Evolutionary conservation across 2,113 vertebrate species (phyloP).

Genomic region (Gavialis gangeticus): DNA sequence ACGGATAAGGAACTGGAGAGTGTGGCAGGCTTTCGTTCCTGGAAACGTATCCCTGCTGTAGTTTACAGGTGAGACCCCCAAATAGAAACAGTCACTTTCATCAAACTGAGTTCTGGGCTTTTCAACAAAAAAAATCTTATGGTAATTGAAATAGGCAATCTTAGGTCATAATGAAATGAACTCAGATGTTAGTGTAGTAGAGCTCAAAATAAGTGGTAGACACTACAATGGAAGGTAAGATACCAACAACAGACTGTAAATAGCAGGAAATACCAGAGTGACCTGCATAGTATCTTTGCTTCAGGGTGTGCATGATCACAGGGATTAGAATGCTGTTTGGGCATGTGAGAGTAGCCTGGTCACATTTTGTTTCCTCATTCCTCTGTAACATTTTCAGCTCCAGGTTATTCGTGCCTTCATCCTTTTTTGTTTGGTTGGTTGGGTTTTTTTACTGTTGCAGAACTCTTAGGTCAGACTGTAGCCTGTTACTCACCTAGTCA

Average conservation of each 20-base stretch:
- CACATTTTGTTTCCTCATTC: background rate
- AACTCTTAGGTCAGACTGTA: background rate
- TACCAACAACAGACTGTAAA: background rate
- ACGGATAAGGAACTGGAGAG: conserved; percentile 97
- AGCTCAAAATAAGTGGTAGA: background rate
- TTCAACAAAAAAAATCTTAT: background rate
- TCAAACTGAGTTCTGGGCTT: fast-evolving
- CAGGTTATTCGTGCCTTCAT: background rate
- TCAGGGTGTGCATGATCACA: background rate
- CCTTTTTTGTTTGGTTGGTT: too few species aligned
- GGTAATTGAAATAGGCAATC: fast-evolving
- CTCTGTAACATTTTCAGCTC: background rate
- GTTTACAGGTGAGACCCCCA: conserved; percentile 89
- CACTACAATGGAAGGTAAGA: background rate
- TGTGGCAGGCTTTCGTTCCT: conserved; percentile 94
- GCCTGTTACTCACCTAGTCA: background rate
- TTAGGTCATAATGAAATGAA: background rate
- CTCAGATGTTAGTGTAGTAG: background rate
- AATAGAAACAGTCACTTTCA: background rate
- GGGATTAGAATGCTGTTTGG: background rate
- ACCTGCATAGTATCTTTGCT: background rate
- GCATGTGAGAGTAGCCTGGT: background rate
- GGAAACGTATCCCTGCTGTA: conserved; percentile 97
- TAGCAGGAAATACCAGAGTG: background rate
- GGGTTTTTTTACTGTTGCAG: background rate